phyloP scores from a whole-genome alignment of 2,888 invertebrate species.

The Conomelus anceps region DNA sequence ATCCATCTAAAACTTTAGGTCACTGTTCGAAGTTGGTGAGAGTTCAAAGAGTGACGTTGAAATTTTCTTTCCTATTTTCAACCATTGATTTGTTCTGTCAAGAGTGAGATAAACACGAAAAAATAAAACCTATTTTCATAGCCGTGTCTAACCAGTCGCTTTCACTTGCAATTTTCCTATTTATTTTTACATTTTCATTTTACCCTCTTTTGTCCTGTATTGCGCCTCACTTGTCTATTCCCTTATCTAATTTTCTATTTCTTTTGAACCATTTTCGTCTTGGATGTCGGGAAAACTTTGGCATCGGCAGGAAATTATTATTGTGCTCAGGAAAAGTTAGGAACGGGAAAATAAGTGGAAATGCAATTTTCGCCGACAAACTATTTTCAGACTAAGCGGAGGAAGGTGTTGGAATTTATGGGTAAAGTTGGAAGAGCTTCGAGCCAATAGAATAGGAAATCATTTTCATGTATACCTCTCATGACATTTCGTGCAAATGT shows the following conservation, averaged over 20 bases:
- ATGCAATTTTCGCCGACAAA: background rate
- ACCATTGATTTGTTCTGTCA: background rate
- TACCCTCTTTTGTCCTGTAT: background rate
- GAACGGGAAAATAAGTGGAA: background rate
- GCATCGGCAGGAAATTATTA: background rate
- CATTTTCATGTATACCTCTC: background rate
- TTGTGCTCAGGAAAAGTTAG: background rate
- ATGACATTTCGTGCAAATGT: background rate
- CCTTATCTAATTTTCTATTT: background rate
- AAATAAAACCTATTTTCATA: background rate
- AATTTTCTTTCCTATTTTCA: background rate
- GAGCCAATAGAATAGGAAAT: background rate
- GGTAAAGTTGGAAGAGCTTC: background rate
- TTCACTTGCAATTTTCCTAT: background rate
- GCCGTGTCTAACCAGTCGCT: background rate
- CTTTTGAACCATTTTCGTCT: background rate
- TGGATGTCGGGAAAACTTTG: background rate
- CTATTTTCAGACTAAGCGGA: background rate
- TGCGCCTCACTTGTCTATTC: background rate
- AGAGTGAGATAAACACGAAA: background rate
- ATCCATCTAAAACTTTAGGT: no score
- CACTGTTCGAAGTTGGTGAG: no score
- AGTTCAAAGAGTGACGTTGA: no score
- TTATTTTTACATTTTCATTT: background rate
- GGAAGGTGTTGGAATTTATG: background rate